Evolutionary conservation across 1,140 invertebrate species (phyloP).

Genomic region (Lordiphosa collinella): DNA sequence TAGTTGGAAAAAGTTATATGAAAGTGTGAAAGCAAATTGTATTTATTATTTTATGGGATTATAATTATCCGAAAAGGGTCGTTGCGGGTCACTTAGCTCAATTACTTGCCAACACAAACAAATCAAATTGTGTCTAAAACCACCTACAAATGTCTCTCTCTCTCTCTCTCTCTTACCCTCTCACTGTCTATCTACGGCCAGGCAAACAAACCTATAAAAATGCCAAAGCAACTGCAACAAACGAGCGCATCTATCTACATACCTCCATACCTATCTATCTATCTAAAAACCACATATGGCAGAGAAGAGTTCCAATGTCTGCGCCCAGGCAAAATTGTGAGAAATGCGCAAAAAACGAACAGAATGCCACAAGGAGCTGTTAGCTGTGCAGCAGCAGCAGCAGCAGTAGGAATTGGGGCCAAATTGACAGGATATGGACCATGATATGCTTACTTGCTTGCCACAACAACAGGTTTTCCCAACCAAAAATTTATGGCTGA

Average conservation of each 20-base stretch:
- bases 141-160: conserved; percentile 43
- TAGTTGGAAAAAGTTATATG: conserved; percentile 56
- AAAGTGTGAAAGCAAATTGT: conserved; percentile 70
- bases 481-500: conserved; percentile 47
- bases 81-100: conserved; percentile 22
- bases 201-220: conserved; percentile 73
- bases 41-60: conserved; percentile 74
- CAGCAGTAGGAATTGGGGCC: conserved; percentile 25
- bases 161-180: not conserved
- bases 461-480: conserved; percentile 56
- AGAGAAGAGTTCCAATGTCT: conserved; percentile 51
- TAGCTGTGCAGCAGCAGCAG: conserved; percentile 17
- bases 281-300: conserved; percentile 16
- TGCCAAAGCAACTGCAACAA: conserved; percentile 70
- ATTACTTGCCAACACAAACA: conserved; percentile 56
- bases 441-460: conserved; percentile 30
- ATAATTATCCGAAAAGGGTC: conserved; percentile 50
- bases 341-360: conserved; percentile 47
- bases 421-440: conserved; percentile 68
- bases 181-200: not conserved
- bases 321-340: conserved; percentile 55
- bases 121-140: conserved; percentile 57
- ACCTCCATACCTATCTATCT: conserved; percentile 13
- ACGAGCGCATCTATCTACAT: conserved; percentile 62
- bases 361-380: conserved; percentile 6